Evolutionary conservation across 2,113 vertebrate species (phyloP), one percentile per base, ranked within the genome.

Genomic region (Silurus glanis): DNA sequence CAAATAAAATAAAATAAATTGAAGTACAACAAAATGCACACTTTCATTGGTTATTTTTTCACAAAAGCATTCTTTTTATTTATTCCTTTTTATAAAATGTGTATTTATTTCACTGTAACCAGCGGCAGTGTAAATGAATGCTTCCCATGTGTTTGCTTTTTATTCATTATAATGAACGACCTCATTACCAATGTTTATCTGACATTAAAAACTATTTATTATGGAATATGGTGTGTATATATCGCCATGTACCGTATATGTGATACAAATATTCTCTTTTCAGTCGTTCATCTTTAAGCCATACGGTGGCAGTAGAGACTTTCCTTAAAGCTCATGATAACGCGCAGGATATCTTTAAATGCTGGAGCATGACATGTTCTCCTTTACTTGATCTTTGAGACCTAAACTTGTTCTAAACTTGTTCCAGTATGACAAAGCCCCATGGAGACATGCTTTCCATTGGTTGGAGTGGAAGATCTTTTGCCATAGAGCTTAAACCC

Each of bases 291-390:
- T 55, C 13, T 61, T 58, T 58, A 16, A 37, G 10, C 78, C 78
- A 61, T 6, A 13, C 59, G 78, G 78, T 23, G 78, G 78, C 78
- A 61, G 56, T 80, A 58, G 55, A 79, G 55, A 9, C 19, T 79
- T 58, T 6, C 25, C 28, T n/a, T 79, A 21, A 55, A 55, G 74
- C 51, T 25, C 49, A 5, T 55, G 21, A 75, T 49, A 4, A 12
- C 12, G 14, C 17, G 9, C 37, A 47, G 3, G 37, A 37, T 37
- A 37, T 37, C 37, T 37, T 37, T 37, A 37, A 37, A 37, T 37
- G 37, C 37, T 37, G 37, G 37, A 37, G 37, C 37, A 37, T 37
- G 37, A 37, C 37, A 37, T 37, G 2, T 37, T 37, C 37, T 37
- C 2, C 37, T 37, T 37, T 37, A 37, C 37, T 37, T 37, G 37